Percentiles rank a stretch among this genome's conserved stretches.
Evolutionary conservation across 2,797 vertebrate genomes (phyloP).

Genomic region (Anableps anableps): DNA sequence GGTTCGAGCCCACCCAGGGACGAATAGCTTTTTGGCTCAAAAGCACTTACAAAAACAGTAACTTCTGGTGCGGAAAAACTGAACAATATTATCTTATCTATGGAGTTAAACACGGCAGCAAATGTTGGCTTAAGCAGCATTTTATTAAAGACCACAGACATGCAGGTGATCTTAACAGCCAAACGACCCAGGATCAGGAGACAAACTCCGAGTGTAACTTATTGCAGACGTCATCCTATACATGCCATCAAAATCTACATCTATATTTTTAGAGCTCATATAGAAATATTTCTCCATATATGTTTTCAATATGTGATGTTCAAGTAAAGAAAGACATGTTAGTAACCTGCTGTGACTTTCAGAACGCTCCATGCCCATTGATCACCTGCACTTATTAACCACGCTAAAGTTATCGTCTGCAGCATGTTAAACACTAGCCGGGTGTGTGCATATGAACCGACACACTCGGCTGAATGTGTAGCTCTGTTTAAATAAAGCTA

Average conservation of each 20-base stretch:
- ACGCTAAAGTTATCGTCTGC: neutral
- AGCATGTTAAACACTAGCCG: conserved; percentile 1
- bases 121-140: neutral
- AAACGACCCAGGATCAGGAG: neutral
- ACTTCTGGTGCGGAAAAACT: neutral
- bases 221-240: neutral
- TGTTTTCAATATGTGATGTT: neutral
- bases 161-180: neutral
- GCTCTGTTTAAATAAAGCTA: conserved; percentile 10
- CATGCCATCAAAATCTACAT: neutral
- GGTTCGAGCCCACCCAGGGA: conserved; percentile 20
- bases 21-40: neutral
- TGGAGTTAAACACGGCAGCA: neutral
- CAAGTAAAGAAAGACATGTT: neutral
- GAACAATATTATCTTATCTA: neutral
- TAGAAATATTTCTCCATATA: neutral
- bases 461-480: neutral
- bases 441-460: neutral
- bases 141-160: neutral
- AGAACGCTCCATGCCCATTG: too few relatives aligned
- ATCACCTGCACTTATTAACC: conserved; percentile 1
- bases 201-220: neutral
- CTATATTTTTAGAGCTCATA: neutral
- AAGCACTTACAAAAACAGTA: neutral
- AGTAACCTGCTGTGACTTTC: neutral